phyloP scores from a whole-genome alignment of 2,888 invertebrate species.

The Serrognathus titanus region DNA sequence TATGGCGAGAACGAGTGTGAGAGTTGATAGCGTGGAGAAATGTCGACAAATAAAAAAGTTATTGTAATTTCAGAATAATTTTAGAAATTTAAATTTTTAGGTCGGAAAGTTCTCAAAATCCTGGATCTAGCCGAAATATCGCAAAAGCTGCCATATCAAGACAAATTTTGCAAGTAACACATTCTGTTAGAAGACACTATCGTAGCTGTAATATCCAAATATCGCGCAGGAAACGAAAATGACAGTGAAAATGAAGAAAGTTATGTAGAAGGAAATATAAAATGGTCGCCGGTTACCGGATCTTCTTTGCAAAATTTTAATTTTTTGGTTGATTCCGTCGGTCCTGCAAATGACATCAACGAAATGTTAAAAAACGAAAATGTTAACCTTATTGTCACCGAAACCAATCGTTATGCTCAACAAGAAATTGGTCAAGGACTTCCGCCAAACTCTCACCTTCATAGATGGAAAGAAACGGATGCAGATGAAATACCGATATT shows the following conservation, averaged over 20 bases:
- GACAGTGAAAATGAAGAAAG: background rate
- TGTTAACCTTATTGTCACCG: conserved; percentile 9
- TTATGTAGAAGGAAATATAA: background rate
- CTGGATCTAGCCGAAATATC: background rate
- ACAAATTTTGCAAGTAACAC: too few species aligned
- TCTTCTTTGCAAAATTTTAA: background rate
- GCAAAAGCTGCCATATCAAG: background rate
- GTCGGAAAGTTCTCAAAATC: background rate
- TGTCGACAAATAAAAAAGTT: background rate
- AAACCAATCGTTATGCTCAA: conserved; percentile 10
- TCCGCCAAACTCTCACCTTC: conserved; percentile 8
- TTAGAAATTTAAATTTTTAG: background rate
- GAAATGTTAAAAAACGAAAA: background rate
- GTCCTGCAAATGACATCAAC: background rate
- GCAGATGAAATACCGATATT: conserved; percentile 19
- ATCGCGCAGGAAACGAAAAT: background rate
- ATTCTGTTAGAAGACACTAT: background rate
- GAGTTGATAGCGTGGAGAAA: too few species aligned
- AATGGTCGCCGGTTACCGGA: background rate
- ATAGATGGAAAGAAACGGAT: conserved; percentile 13
- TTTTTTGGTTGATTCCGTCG: background rate
- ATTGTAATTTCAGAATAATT: background rate
- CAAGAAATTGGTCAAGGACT: conserved; percentile 1
- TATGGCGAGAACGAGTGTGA: too few species aligned
- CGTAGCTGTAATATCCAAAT: background rate